A percentile compares a stretch with the other conserved stretches of the same genome.
Evolutionary conservation across 2,888 invertebrate species (phyloP).

Genomic region (Muschampia plurimacula): DNA sequence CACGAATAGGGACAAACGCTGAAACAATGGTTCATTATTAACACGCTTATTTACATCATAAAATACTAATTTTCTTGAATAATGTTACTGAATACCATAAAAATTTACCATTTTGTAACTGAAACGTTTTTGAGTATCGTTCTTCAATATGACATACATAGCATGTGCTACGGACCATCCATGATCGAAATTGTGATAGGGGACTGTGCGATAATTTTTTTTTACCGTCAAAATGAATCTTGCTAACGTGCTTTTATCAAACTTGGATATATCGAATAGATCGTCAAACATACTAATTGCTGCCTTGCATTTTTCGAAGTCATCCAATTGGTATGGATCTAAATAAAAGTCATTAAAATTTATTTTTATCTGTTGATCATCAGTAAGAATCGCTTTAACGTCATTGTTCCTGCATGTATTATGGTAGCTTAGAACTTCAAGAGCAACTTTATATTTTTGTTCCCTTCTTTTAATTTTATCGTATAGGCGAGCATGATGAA

Average conservation of each 20-base stretch:
- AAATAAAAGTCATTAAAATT: conserved; percentile 88
- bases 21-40: conserved; percentile 51
- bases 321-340: conserved; percentile 89
- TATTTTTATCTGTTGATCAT: conserved; percentile 49
- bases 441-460: conserved; percentile 92
- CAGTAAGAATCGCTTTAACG: conserved; percentile 67
- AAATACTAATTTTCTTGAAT: neutral
- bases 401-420: conserved; percentile 92
- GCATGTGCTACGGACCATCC: conserved; percentile 95
- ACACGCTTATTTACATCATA: too few species aligned
- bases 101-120: conserved; percentile 61
- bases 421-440: conserved; percentile 94
- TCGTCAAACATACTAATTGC: conserved; percentile 92
- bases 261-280: conserved; percentile 88
- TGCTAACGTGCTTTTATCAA: conserved; percentile 88
- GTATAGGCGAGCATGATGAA: conserved; percentile 94
- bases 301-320: conserved; percentile 89
- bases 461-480: conserved; percentile 93
- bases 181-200: conserved; percentile 96
- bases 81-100: conserved; percentile 23
- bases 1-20: conserved; percentile 92
- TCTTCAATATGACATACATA: conserved; percentile 91
- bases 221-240: conserved; percentile 92
- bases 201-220: conserved; percentile 93
- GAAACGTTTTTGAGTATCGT: conserved; percentile 57